phyloP scores from a whole-genome alignment of 2,113 vertebrate species.

The Lucifuga dentata region DNA sequence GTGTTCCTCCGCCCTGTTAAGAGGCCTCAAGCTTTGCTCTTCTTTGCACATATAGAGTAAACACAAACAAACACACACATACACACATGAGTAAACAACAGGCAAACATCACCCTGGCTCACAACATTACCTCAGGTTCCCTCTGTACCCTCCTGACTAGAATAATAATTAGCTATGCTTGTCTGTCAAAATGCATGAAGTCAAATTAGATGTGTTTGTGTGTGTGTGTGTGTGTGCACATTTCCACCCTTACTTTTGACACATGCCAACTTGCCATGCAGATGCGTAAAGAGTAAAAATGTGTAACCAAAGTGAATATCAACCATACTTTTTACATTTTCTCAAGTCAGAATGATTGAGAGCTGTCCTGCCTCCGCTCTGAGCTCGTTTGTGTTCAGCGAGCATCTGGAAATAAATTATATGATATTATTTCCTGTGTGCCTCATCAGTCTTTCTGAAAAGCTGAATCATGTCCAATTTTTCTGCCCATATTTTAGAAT shows the following conservation, averaged over 20 bases:
- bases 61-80: not conserved
- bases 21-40: conserved; percentile 28
- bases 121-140: conserved; percentile 33
- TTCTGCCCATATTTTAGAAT: too few relatives aligned
- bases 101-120: not conserved
- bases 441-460: too few relatives aligned
- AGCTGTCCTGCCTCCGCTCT: too few relatives aligned
- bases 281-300: not conserved
- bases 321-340: too few relatives aligned
- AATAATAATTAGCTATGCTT: conserved; percentile 52
- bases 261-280: not conserved
- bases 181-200: conserved; percentile 47
- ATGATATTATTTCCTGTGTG: too few relatives aligned
- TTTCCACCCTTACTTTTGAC: not conserved
- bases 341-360: too few relatives aligned
- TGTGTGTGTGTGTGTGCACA: not conserved
- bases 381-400: too few relatives aligned
- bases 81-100: conserved; percentile 4
- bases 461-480: too few relatives aligned
- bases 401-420: too few relatives aligned
- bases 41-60: conserved; percentile 22
- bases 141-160: conserved; percentile 22
- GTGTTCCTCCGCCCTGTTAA: conserved; percentile 32
- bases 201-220: conserved; percentile 8
- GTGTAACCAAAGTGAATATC: too few relatives aligned